Conservation (phyloP, 2,888 invertebrate genomes). For the Agrochola macilenta region DNA sequence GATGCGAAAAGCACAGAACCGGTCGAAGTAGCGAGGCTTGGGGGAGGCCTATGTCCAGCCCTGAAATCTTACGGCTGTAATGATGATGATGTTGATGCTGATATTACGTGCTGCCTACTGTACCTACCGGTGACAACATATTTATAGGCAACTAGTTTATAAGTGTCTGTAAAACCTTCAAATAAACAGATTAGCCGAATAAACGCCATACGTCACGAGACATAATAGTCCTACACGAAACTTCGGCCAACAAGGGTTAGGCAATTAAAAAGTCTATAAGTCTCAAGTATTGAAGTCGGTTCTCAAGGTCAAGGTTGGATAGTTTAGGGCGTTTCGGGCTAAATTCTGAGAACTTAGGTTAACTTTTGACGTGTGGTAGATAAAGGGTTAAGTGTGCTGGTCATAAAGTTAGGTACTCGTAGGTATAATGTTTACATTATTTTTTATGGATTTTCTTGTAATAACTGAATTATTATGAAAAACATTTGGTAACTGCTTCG, state of each 20-base stretch:
- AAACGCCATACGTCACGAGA: background rate
- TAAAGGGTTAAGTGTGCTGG: slow-evolving; percentile 4
- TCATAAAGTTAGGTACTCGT: background rate
- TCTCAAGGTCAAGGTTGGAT: slow-evolving; percentile 22
- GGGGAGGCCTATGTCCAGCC: background rate
- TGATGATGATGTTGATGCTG: background rate
- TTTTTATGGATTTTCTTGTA: background rate
- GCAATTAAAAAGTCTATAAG: slow-evolving; percentile 41
- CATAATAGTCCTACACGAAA: slow-evolving; percentile 8
- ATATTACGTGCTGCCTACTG: background rate
- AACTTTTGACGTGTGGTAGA: slow-evolving; percentile 21
- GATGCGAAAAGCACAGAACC: background rate
- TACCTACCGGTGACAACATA: background rate
- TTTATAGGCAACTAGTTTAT: background rate
- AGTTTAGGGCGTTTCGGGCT: slow-evolving; percentile 28
- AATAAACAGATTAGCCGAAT: background rate
- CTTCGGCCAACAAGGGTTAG: slow-evolving; percentile 20
- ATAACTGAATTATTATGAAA: background rate
- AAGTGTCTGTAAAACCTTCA: background rate
- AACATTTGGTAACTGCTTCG: too few species aligned
- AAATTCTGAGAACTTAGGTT: slow-evolving; percentile 11
- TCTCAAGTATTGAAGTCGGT: slow-evolving; percentile 20
- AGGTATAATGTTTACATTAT: background rate
- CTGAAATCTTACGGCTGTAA: background rate
- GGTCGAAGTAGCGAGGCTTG: background rate